Percentiles rank a stretch among this genome's conserved stretches.
These are phyloP conservation scores for Epizoanthus fatuus DNA, from an alignment of 92 coral and sea anemone genomes.

Conservation along the genomic window DNA sequence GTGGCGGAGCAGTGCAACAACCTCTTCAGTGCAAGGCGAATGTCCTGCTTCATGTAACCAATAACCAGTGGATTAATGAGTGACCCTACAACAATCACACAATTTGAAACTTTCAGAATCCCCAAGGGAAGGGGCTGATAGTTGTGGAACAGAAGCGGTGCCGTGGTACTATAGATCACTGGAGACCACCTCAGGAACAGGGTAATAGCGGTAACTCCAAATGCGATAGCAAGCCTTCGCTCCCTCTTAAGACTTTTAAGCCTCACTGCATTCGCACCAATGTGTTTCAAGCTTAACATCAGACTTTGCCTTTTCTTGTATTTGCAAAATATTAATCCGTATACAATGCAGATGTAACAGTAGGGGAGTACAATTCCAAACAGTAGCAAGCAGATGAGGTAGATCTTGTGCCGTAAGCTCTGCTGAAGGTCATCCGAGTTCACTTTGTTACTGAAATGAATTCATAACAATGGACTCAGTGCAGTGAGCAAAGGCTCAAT, in stretches of 20 bases:
- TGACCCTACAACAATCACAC: background rate
- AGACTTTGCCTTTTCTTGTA: background rate
- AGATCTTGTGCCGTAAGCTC: slow-evolving; percentile 4
- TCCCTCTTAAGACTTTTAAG: background rate
- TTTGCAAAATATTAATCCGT: background rate
- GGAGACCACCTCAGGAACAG: background rate
- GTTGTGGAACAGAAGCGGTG: background rate
- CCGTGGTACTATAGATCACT: background rate
- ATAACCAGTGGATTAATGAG: background rate
- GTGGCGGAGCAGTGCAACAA: background rate
- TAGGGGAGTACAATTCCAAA: slow-evolving; percentile 6
- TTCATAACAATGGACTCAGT: too few relatives aligned
- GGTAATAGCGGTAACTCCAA: background rate
- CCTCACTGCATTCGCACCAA: background rate
- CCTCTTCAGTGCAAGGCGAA: background rate
- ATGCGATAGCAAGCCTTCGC: background rate
- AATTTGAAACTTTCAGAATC: background rate
- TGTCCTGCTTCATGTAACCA: slow-evolving; percentile 14
- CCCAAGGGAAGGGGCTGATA: background rate
- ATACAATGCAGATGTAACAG: background rate
- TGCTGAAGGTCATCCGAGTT: background rate
- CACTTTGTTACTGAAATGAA: too few relatives aligned
- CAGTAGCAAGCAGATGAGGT: background rate
- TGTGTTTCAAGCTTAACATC: background rate
- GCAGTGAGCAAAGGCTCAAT: too few relatives aligned